A percentile compares a stretch with the other conserved stretches of the same genome.
Conservation (phyloP, 2,113 vertebrate genomes). For the Gnathonemus longibarbis region DNA sequence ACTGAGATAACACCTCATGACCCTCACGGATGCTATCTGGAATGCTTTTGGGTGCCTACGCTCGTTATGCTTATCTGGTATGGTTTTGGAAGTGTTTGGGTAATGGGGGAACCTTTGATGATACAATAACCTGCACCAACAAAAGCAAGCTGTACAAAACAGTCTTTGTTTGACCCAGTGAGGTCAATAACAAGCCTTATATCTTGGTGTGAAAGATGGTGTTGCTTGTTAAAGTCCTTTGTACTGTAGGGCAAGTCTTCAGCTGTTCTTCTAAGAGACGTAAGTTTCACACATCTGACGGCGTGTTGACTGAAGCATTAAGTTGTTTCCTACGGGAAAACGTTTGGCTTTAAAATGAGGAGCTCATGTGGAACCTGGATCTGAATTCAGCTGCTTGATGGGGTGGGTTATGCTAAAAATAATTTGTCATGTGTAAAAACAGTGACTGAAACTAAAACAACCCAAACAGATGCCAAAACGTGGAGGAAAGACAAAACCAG, state of each 20-base stretch:
- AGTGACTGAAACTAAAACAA: background rate
- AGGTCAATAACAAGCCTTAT: background rate
- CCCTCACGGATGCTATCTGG: background rate
- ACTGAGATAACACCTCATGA: conserved; percentile 1
- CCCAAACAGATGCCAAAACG: background rate
- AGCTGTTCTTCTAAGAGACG: background rate
- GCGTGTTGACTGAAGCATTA: background rate
- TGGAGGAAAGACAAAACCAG: background rate
- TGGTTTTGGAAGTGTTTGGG: background rate
- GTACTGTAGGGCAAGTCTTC: background rate
- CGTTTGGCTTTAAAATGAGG: background rate
- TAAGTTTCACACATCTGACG: background rate
- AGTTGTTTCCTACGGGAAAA: background rate
- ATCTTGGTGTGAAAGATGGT: background rate
- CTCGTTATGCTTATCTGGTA: background rate
- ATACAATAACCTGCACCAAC: background rate
- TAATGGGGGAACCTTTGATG: background rate
- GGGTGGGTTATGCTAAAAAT: background rate
- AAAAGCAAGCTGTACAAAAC: background rate
- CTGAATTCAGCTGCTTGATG: background rate
- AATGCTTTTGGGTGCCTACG: background rate
- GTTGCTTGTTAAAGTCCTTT: background rate
- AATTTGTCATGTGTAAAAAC: background rate
- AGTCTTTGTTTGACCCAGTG: background rate
- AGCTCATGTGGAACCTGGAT: background rate